phyloP scores from a whole-genome alignment of 2,797 vertebrate species.

The Rhincodon typus region DNA sequence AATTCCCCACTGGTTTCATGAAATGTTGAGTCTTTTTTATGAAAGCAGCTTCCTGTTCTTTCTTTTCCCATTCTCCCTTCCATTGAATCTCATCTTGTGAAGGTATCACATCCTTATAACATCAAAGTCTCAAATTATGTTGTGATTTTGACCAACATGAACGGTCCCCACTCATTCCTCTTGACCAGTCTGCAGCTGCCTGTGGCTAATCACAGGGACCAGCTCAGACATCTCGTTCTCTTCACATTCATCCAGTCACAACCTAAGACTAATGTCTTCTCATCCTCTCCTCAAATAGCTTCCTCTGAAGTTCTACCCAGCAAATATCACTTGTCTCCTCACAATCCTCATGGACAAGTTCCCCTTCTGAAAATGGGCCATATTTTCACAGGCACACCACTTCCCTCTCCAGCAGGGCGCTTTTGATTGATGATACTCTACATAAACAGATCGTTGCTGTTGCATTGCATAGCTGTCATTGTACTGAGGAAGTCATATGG shows the following conservation, averaged over 20 bases:
- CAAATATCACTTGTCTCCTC: neutral
- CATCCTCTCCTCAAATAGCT: neutral
- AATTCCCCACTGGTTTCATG: neutral
- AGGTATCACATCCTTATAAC: neutral
- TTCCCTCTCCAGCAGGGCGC: neutral
- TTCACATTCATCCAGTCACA: neutral
- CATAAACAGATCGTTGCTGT: neutral
- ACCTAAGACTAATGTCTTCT: neutral
- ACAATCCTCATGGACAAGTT: neutral
- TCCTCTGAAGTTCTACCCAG: neutral
- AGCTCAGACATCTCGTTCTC: neutral
- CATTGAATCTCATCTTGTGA: neutral
- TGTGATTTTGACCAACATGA: neutral
- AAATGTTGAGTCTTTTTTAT: neutral
- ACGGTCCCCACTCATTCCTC: neutral
- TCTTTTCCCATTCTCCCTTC: neutral
- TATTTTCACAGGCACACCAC: neutral
- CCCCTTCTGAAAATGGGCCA: neutral
- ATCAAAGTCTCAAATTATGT: neutral
- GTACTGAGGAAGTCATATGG: neutral
- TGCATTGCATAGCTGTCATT: neutral
- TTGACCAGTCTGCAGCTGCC: neutral
- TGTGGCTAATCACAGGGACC: neutral
- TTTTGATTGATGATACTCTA: neutral
- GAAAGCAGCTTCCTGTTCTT: neutral